phyloP scores from a whole-genome alignment of 2,797 vertebrate species.

The Thalassophryne amazonica region DNA sequence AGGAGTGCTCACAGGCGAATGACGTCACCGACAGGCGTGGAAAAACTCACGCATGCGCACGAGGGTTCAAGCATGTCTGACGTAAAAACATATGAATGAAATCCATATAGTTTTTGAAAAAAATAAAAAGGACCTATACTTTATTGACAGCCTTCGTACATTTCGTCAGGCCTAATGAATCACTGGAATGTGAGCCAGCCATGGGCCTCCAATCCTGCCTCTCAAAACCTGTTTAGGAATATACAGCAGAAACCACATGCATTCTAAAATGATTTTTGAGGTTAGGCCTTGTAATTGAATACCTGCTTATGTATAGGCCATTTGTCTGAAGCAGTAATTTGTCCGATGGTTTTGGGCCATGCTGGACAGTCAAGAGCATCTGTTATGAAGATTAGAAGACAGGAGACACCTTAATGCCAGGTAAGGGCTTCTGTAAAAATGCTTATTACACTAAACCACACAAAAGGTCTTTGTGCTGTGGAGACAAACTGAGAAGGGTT shows the following conservation, averaged over 20 bases:
- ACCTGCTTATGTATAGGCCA: not conserved
- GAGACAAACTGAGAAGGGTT: constrained; percentile 3
- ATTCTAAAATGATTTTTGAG: constrained; percentile 14
- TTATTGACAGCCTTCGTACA: too few relatives aligned
- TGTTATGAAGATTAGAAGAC: constrained; percentile 41
- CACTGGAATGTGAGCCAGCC: constrained; percentile 23
- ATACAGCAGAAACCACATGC: constrained; percentile 4
- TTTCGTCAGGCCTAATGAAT: constrained; percentile 37
- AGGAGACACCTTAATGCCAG: constrained; percentile 24
- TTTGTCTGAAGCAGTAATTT: constrained; percentile 23
- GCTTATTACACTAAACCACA: constrained; percentile 13
- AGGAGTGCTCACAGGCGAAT: too few relatives aligned
- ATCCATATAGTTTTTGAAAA: too few relatives aligned
- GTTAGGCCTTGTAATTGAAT: constrained; percentile 32
- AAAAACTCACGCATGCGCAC: too few relatives aligned
- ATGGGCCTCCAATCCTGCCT: constrained; percentile 11
- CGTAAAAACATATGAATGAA: too few relatives aligned
- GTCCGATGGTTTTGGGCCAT: constrained; percentile 4
- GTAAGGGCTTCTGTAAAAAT: constrained; percentile 37
- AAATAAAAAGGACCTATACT: too few relatives aligned
- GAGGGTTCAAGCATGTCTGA: too few relatives aligned
- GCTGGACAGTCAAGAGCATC: constrained; percentile 28
- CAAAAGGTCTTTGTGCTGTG: constrained; percentile 33
- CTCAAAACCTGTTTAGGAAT: constrained; percentile 19
- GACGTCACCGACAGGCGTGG: too few relatives aligned